Evolutionary conservation across 2,888 invertebrate species (phyloP).

Genomic region (Leptopilina syphax): DNA sequence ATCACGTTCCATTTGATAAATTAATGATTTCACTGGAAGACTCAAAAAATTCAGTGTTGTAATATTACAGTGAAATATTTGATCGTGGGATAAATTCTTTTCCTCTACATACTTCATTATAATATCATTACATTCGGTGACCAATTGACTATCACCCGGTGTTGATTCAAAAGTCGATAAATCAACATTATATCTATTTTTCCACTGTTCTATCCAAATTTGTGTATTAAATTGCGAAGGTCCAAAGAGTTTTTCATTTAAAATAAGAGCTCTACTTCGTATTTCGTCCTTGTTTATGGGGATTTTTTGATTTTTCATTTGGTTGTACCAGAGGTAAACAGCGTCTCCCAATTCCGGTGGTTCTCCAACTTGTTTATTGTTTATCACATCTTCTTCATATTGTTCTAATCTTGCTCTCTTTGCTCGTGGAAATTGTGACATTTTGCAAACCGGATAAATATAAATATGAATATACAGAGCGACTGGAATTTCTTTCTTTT

Average conservation of each 20-base stretch:
- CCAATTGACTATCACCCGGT: not conserved
- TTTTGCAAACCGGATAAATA: too few relatives aligned
- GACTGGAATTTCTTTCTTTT: too few relatives aligned
- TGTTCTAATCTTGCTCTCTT: not conserved
- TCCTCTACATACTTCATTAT: not conserved
- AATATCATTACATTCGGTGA: not conserved
- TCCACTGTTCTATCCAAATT: not conserved
- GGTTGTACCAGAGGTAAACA: not conserved
- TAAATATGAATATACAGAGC: too few relatives aligned
- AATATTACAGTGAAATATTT: constrained; percentile 4
- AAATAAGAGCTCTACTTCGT: not conserved
- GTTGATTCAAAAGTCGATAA: not conserved
- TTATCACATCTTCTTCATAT: not conserved
- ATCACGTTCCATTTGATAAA: constrained; percentile 15
- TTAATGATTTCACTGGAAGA: not conserved
- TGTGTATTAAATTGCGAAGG: not conserved
- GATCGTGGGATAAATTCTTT: not conserved
- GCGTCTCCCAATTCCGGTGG: not conserved
- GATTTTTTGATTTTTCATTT: not conserved
- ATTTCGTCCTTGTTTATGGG: not conserved
- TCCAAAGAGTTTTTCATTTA: constrained; percentile 13
- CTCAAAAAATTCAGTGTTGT: not conserved
- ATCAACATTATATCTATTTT: not conserved
- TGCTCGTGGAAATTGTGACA: too few relatives aligned
- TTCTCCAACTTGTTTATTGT: not conserved